Conservation (phyloP, 2,888 invertebrate genomes). For the Halictus quadricinctus region DNA sequence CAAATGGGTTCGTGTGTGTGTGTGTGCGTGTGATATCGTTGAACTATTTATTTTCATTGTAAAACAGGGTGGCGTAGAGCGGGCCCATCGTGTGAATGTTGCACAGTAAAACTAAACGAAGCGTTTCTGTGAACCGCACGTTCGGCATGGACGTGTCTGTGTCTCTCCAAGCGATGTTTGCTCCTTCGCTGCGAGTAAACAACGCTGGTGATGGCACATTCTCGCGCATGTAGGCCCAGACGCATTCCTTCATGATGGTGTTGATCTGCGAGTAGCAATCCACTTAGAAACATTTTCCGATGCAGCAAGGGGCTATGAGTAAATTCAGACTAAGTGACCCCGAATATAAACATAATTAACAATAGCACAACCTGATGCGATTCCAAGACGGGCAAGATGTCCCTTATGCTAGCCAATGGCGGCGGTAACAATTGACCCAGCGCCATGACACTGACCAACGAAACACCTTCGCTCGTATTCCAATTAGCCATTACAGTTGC, state of each 20-base stretch:
- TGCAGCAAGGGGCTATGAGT: too few relatives aligned
- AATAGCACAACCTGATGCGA: slow-evolving; percentile 80
- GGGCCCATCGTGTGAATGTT: slow-evolving; percentile 90
- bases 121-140: slow-evolving; percentile 90
- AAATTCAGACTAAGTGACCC: too few relatives aligned
- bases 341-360: neutral
- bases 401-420: slow-evolving; percentile 90
- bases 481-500: slow-evolving; percentile 91
- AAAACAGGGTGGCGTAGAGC: slow-evolving; percentile 84
- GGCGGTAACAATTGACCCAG: slow-evolving; percentile 93
- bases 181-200: slow-evolving; percentile 83
- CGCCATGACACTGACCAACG: slow-evolving; percentile 91
- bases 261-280: slow-evolving; percentile 85
- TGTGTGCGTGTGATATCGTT: neutral
- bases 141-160: slow-evolving; percentile 88
- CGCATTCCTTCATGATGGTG: slow-evolving; percentile 90
- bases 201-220: slow-evolving; percentile 93
- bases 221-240: slow-evolving; percentile 95
- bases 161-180: slow-evolving; percentile 87
- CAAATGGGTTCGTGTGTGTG: neutral
- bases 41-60: slow-evolving; percentile 71
- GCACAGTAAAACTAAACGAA: slow-evolving; percentile 90
- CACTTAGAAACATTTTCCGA: neutral
- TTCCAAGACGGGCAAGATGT: slow-evolving; percentile 89
- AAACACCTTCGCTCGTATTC: slow-evolving; percentile 86